phyloP scores from a whole-genome alignment of 2,888 invertebrate genomes.

The Allacma fusca region DNA sequence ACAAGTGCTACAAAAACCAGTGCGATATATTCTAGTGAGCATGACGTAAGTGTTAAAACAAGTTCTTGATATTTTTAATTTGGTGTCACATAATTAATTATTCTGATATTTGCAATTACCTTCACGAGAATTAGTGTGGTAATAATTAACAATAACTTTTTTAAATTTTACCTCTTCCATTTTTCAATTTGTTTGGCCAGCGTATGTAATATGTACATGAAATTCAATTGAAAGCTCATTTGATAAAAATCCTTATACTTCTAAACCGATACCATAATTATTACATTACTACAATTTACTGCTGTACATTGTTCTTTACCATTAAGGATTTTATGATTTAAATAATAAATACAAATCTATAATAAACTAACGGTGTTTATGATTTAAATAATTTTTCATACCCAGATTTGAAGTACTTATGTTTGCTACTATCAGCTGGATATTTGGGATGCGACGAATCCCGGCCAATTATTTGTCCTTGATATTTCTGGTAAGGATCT shows the following conservation, averaged over 20 bases:
- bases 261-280: no score
- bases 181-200: no score
- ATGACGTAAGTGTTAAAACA: slow-evolving; percentile 17
- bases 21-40: slow-evolving; percentile 14
- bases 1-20: slow-evolving; percentile 9
- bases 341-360: not conserved
- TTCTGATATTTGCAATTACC: no score
- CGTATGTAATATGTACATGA: no score
- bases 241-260: no score
- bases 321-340: no score
- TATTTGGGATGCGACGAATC: slow-evolving; percentile 38
- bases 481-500: slow-evolving; percentile 40
- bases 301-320: no score
- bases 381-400: not conserved
- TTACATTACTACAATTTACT: no score
- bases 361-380: not conserved
- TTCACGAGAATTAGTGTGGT: no score
- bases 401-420: slow-evolving; percentile 31
- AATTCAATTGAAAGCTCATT: no score
- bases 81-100: not conserved
- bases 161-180: no score
- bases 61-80: not conserved
- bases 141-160: no score
- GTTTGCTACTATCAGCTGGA: slow-evolving; percentile 34
- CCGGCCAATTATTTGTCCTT: slow-evolving; percentile 46